Base-by-base conservation (phyloP, 2,888 invertebrate species). In the Drosophila mayaguana region DNA sequence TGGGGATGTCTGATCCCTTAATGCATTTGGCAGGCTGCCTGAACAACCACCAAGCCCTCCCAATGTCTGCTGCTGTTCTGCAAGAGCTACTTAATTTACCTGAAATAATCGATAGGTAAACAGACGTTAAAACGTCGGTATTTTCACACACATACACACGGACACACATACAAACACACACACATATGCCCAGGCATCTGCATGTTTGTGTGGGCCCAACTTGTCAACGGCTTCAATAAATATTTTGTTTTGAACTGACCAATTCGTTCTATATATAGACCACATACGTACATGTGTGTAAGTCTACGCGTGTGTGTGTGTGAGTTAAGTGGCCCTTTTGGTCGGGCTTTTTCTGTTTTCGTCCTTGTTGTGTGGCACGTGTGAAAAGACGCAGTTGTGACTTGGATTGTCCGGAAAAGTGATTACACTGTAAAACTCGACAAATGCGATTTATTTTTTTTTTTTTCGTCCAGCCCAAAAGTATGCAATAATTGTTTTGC, bases 101-200 rank as follows among this genome's bases (percentile, higher is more conserved):
- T 89, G 90, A 90, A 90, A 89, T 90, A 90, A 90, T 90, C 90
- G 90, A 90, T 89, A 78, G 83, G 87, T 87, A 90, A 90, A 90
- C 90, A 90, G 80, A 88, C 89, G 89, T 82, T 90, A 87, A 90
- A 89, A 81, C 81, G 85, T 80, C 76, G 83, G 78, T 72, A 89
- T 82, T 89, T 88, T 87, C 89, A 72, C 81, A 83, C 78, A 83
- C 72, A 66, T 68, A 81, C 80, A 83, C 72, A 65, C 71, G 57
- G 45, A 38, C 56, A 45, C 46, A 40, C 50, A 50, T 32, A 40
- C 55, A 38, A 36, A 40, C 25, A 51, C 38, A n/a, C 14, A 22
- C 16, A 34, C 22, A 40, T 12, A 54, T 9, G 53, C 18, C 53
- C n/a, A 53, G 14, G 12, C 32, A 28, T 45, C 25, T 34, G 28